Percentiles rank a stretch among this genome's conserved stretches.
phyloP scores from a whole-genome alignment of 1,140 invertebrate genomes.

The Gerris buenoi region DNA sequence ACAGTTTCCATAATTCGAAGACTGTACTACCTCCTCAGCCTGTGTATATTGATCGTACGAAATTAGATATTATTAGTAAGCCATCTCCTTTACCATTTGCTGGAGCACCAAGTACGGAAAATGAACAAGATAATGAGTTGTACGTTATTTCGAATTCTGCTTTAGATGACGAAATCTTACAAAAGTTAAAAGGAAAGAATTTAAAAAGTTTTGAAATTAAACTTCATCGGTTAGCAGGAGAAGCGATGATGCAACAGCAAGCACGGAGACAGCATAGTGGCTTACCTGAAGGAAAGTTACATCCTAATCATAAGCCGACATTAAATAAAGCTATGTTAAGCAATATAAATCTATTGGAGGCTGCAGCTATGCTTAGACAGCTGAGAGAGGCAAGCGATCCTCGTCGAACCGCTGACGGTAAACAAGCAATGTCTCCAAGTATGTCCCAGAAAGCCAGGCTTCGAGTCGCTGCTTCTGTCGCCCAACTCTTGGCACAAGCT shows the following conservation, averaged over 20 bases:
- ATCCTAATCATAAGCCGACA: constrained; percentile 11
- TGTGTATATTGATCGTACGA: constrained; percentile 5
- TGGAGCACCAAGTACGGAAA: constrained; percentile 4
- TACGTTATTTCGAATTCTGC: constrained; percentile 24
- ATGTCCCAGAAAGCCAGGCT: constrained; percentile 1
- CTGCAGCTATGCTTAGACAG: neutral
- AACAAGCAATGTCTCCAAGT: neutral
- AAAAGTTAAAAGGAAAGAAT: constrained; percentile 15
- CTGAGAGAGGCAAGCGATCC: neutral
- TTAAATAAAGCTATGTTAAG: constrained; percentile 2
- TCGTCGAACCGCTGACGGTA: neutral
- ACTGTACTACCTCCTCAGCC: constrained; percentile 7
- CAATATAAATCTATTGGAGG: neutral
- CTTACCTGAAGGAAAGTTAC: neutral
- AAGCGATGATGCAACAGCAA: constrained; percentile 5
- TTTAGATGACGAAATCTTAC: constrained; percentile 19
- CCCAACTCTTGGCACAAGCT: neutral
- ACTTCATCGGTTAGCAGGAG: constrained; percentile 4
- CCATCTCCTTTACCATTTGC: constrained; percentile 10
- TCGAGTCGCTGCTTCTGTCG: neutral
- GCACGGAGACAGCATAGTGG: neutral
- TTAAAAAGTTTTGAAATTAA: constrained; percentile 3
- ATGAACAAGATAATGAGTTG: constrained; percentile 19
- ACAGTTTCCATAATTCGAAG: constrained; percentile 4
- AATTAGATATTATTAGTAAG: constrained; percentile 11